Percentiles rank a stretch among this genome's conserved stretches.
Evolutionary conservation across 2,888 invertebrate species (phyloP).

Genomic region (Melipona beecheii): DNA sequence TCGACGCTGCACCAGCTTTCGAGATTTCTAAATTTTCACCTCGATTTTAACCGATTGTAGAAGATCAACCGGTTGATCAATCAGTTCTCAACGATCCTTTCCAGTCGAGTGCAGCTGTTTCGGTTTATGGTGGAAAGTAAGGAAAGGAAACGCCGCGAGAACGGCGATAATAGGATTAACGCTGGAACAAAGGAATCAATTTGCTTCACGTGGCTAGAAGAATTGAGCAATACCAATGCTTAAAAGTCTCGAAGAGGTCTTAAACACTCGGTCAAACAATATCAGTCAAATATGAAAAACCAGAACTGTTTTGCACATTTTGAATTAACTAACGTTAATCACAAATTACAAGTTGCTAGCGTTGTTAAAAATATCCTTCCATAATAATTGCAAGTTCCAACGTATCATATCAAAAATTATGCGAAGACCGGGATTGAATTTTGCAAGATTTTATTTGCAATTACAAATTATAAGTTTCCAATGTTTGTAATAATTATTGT

Average conservation of each 20-base stretch:
- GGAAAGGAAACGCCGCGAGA: constrained; percentile 40
- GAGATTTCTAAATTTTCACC: constrained; percentile 62
- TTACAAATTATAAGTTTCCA: neutral
- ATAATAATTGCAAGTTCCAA: neutral
- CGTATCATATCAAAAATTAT: too few species aligned
- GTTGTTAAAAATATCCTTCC: neutral
- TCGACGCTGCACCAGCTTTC: constrained; percentile 40
- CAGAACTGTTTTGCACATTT: neutral
- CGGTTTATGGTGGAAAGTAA: constrained; percentile 61
- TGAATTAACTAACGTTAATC: neutral
- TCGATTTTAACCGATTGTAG: constrained; percentile 33
- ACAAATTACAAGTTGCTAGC: neutral
- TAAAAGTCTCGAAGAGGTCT: neutral
- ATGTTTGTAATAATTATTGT: neutral
- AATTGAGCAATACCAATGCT: constrained; percentile 7
- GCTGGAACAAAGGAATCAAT: constrained; percentile 45
- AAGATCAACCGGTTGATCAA: constrained; percentile 12
- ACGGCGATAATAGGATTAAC: constrained; percentile 66
- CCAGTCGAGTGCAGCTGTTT: constrained; percentile 14
- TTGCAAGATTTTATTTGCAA: too few species aligned
- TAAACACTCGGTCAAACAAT: constrained; percentile 3
- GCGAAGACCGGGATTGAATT: too few species aligned
- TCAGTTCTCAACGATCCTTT: constrained; percentile 28
- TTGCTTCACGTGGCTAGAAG: constrained; percentile 24
- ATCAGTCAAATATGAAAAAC: neutral